Evolutionary conservation across 2,888 invertebrate species (phyloP).

Genomic region (Hyposoter dolosus): DNA sequence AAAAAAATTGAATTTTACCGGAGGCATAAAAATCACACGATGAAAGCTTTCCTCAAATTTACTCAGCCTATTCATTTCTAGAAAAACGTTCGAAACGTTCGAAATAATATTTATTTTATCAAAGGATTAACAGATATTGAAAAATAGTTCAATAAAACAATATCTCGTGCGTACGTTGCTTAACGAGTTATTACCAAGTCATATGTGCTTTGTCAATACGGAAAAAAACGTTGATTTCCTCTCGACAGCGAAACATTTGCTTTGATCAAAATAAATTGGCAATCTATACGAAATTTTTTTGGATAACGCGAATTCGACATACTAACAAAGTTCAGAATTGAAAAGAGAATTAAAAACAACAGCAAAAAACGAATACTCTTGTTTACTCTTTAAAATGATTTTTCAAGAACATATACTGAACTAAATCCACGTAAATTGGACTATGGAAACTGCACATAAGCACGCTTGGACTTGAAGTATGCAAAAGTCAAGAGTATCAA

Average conservation of each 20-base stretch:
- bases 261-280: background rate
- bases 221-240: background rate
- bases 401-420: background rate
- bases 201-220: background rate
- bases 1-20: constrained; percentile 10
- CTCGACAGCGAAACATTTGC: background rate
- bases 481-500: constrained; percentile 39
- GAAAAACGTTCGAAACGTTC: background rate
- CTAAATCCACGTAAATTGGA: background rate
- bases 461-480: constrained; percentile 8
- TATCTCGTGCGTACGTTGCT: background rate
- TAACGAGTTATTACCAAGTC: background rate
- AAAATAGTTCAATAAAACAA: background rate
- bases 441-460: background rate
- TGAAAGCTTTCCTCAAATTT: background rate
- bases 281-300: background rate
- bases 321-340: background rate
- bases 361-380: background rate
- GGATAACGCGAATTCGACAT: background rate
- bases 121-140: background rate
- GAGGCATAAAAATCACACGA: constrained; percentile 5
- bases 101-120: constrained; percentile 2
- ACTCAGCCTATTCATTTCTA: background rate
- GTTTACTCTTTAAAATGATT: background rate
- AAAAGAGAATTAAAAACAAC: background rate